A percentile compares a stretch with the other conserved stretches of the same genome.
Evolutionary conservation across 1,140 invertebrate species (phyloP).

Genomic region (Drosophila kikkawai): DNA sequence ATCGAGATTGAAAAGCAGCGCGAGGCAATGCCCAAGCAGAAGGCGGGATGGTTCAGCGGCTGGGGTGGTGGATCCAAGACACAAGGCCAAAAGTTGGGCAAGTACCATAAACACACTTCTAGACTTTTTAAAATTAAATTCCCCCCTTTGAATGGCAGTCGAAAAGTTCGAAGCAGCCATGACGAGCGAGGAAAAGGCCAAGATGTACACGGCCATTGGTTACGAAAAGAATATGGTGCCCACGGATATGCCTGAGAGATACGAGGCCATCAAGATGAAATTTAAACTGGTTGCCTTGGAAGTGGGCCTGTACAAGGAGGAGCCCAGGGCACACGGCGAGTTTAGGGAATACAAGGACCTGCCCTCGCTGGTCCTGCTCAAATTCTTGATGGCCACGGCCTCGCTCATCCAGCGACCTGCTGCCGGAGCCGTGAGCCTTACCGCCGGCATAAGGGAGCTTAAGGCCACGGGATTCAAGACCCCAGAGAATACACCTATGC

Average conservation of each 20-base stretch:
- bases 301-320: constrained; percentile 87
- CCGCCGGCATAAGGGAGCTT: constrained; percentile 89
- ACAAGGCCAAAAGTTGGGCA: constrained; percentile 53
- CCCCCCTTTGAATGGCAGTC: constrained; percentile 20
- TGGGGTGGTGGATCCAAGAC: constrained; percentile 76
- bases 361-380: constrained; percentile 65
- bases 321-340: neutral
- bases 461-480: constrained; percentile 88
- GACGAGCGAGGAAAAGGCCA: constrained; percentile 95
- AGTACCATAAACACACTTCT: neutral
- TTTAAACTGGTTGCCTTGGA: constrained; percentile 89
- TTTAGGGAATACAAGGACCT: constrained; percentile 38
- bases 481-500: constrained; percentile 86
- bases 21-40: constrained; percentile 87
- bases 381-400: constrained; percentile 89
- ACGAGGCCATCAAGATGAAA: constrained; percentile 90
- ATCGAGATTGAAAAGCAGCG: constrained; percentile 88
- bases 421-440: constrained; percentile 89
- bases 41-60: constrained; percentile 89
- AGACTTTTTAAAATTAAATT: neutral
- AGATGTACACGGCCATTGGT: constrained; percentile 97
- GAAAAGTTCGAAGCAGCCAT: constrained; percentile 95
- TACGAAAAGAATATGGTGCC: constrained; percentile 95
- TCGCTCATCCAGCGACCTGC: constrained; percentile 91
- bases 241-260: constrained; percentile 91